Base-by-base conservation (phyloP, 1,140 invertebrate genomes). In the Drosophila willistoni region DNA sequence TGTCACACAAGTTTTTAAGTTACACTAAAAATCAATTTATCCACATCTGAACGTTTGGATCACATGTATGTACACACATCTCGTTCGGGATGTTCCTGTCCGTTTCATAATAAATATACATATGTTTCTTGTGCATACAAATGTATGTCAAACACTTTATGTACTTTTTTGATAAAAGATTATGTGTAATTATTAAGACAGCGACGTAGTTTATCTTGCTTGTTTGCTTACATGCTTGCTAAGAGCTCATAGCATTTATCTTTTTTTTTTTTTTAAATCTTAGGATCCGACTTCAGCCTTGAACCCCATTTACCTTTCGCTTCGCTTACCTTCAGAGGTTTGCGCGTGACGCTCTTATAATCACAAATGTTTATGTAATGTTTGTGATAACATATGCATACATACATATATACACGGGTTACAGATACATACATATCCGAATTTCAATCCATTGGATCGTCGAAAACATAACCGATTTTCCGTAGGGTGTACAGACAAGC, bases 221-320 rank as follows among this genome's bases (percentile, higher is more conserved):
- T 59, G 33, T 57, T 57, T 57, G 33, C 55, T 34, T 34, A 57
- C 29, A 14, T 57, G 55, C 13, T 34, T 36, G 56, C 44, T 12
- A 10, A 51, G 7, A 39, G 12, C 29, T 36, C 56, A 59, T 56
- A 9, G 9, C 33, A 9, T 36, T 19, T 59, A 36, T 10, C 25
- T 25, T 19, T 22, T 34, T 14, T 39, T 36, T 59, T 36, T 36
- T 10, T 19, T n/a, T 0, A 59, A 34, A 59, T 59, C 56, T 59
- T 13, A 19, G 14, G 56, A 59, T 13, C n/a, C 10, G 36, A 34
- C 56, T 36, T 36, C 56, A 59, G 56, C 56, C 56, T 59, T 59
- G 56, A 59, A 59, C 56, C 5, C 33, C 56, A 59, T 59, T 59
- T 59, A 36, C 33, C 56, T 59, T 19, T 19, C 9, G 56, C 17